Evolutionary conservation across 2,797 vertebrate genomes (phyloP), one percentile per base, ranked within the genome.

Genomic region (Microchirus variegatus): DNA sequence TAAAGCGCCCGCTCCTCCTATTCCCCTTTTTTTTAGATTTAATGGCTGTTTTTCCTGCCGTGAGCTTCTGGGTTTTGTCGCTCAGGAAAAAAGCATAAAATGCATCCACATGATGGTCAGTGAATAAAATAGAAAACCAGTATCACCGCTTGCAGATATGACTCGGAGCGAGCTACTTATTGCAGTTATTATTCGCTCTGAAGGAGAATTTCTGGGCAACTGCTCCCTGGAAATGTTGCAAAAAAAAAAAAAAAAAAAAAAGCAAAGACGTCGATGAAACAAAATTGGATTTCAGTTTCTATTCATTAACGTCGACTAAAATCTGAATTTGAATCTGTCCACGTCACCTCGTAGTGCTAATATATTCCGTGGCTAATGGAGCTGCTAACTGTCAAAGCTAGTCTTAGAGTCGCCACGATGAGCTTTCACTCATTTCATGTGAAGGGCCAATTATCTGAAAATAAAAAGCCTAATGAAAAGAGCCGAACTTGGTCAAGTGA

Each of bases 381-480:
- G 85, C 87, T 73, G 77, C 82, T 79, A 55, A 77, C 80, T 83
- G 75, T 42, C 59, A 89, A 76, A 82, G 82, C 57, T 70, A 59
- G 73, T 72, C 82, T 77, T 70, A 85, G 81, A 82, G 85, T 81
- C 44, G 51, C 70, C 74, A 86, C 80, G 87, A 86, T 83, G 75
- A 90, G 86, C 85, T 78, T 78, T 84, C 84, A 83, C 81, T 89
- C 83, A 89, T 90, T 90, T 87, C 66, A 82, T 89, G 80, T 90
- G 85, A 92, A 91, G 88, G 84, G 86, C 83, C 91, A 93, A 91
- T 93, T 93, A 92, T 84, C 79, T 89, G 82, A 89, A 91, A 92
- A n/a, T n/a, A 76, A 83, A 85, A 86, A 72, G 70, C 77, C 80
- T 84, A 83, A 83, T 85, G 59, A 85, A 87, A 85, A 83, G 76